Conservation (phyloP, 1,140 invertebrate species). For the Neodiprion virginianus region DNA sequence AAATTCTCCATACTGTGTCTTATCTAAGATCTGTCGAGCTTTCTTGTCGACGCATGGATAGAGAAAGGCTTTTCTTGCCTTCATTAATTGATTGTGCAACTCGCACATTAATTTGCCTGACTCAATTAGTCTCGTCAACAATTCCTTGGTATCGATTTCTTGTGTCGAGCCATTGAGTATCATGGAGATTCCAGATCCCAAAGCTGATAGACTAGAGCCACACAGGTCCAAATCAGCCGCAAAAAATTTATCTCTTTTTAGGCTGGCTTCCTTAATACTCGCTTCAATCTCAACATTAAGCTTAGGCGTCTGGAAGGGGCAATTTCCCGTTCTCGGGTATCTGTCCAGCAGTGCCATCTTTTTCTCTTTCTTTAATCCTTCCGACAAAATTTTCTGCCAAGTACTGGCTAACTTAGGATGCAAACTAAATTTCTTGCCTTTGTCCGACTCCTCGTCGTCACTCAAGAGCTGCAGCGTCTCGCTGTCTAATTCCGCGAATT, state of each 20-base stretch:
- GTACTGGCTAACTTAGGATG: neutral
- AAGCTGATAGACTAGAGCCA: neutral
- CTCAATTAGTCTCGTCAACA: neutral
- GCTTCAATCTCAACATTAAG: constrained; percentile 11
- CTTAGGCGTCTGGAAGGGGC: constrained; percentile 10
- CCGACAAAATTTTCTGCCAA: constrained; percentile 13
- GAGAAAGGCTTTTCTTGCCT: constrained; percentile 19
- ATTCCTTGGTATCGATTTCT: neutral
- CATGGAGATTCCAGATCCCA: constrained; percentile 6
- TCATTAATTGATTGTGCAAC: constrained; percentile 27
- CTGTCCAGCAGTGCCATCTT: constrained; percentile 10
- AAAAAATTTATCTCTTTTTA: constrained; percentile 17
- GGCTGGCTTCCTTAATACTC: constrained; percentile 9
- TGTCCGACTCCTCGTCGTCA: neutral
- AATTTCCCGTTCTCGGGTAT: constrained; percentile 13
- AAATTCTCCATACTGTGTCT: constrained; percentile 34
- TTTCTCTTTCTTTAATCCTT: constrained; percentile 18
- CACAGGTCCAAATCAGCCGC: constrained; percentile 6
- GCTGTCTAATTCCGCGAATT: constrained; percentile 9
- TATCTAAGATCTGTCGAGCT: constrained; percentile 33
- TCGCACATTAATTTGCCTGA: neutral
- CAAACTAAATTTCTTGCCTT: neutral
- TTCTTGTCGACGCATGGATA: constrained; percentile 16
- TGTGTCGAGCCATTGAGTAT: neutral
- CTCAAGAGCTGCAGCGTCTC: constrained; percentile 2